Evolutionary conservation across 2,113 vertebrate genomes (phyloP), one percentile per base, ranked within the genome.

Genomic region (Oophaga pumilio): DNA sequence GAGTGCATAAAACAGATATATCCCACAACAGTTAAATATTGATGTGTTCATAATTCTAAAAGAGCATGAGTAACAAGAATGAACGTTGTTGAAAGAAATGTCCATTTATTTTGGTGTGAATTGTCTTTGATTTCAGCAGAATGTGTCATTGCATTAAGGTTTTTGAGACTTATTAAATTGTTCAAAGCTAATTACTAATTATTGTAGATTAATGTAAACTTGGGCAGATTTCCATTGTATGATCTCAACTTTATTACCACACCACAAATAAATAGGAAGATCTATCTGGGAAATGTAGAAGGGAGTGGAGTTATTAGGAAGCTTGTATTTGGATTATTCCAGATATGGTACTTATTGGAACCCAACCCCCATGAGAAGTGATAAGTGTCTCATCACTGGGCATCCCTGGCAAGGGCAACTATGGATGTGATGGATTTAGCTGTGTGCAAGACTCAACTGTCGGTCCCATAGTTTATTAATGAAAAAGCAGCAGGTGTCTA

Each of bases 1-100:
- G 52, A 88, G 53, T 76, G 64, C 79, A 66, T 76, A 76, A 83
- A 88, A 82, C 79, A 87, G 49, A 76, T 82, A 83, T 87, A 68
- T 59, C 18, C 78, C 53, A 53, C 76, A 60, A 56, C 56, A 26
- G 78, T 87, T 43, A 87, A 82, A 87, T 87, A 74, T 82, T 80
- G n/a, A 87, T 87, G 68, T 15, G 8, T 10, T 82, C 56, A 82
- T 50, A 82, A 50, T 82, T 83, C 81, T 62, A 53, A 82, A 53
- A 62, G 71, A 74, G 13, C 18, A 74, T 60, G 22, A 43, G 33
- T 53, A 76, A 77, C 33, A 85, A 77, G 60, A 24, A 85, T 49
- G 49, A 17, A 76, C n/a, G 22, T 49, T 82, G 14, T 49, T 24
- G 20, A 69, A 83, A 7, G 50, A 7, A 53, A 52, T n/a, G 10